phyloP scores from a whole-genome alignment of 1,140 invertebrate genomes.

The Drosophila kikkawai region DNA sequence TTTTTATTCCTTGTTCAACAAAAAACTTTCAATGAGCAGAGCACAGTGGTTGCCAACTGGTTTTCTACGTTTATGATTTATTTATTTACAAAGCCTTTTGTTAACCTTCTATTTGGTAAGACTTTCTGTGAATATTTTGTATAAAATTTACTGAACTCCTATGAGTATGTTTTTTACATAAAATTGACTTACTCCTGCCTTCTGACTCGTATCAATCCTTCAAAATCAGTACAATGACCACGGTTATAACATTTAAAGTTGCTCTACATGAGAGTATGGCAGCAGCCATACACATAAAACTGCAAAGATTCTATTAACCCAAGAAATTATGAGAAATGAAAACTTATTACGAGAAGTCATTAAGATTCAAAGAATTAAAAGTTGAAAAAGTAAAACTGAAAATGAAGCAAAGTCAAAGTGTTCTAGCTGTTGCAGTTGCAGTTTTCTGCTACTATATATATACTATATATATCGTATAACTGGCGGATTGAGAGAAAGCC shows the following conservation, averaged over 20 bases:
- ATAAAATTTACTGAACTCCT: background rate
- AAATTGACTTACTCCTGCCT: too few species aligned
- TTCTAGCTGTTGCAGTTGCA: conserved; percentile 20
- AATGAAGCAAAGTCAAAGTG: conserved; percentile 59
- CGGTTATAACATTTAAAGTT: conserved; percentile 55
- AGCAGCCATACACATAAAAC: conserved; percentile 56
- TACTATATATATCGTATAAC: conserved; percentile 16
- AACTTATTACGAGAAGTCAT: conserved; percentile 85
- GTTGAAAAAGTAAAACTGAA: conserved; percentile 78
- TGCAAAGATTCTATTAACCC: conserved; percentile 84
- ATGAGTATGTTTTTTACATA: background rate
- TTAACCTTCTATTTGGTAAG: too few species aligned
- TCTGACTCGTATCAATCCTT: background rate
- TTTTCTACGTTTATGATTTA: too few species aligned
- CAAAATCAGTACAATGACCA: conserved; percentile 10
- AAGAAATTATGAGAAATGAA: conserved; percentile 84
- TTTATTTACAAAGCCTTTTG: too few species aligned
- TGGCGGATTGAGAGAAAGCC: conserved; percentile 26
- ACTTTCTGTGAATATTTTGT: background rate
- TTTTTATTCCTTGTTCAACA: conserved; percentile 24
- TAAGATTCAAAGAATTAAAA: conserved; percentile 85
- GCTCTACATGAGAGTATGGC: conserved; percentile 40
- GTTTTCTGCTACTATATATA: conserved; percentile 6
- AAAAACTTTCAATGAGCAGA: conserved; percentile 61
- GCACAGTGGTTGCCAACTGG: conserved; percentile 44